Evolutionary conservation across 1,140 invertebrate species (phyloP), one percentile per base, ranked within the genome.

Genomic region (Nymphalis io): DNA sequence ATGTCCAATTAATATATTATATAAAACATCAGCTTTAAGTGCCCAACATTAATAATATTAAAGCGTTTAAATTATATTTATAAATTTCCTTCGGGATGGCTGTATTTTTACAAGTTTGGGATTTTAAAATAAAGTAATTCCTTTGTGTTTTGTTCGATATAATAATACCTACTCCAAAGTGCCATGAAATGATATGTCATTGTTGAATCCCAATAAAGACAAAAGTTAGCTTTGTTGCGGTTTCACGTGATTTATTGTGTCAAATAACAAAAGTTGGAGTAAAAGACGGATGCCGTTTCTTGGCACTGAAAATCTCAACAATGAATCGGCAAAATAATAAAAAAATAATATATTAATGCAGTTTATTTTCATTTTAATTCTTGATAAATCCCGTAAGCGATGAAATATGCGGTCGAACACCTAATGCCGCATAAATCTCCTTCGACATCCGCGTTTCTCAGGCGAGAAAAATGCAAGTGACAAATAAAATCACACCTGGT

Each of bases 391-490:
- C 42, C 61, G 57, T 69, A 68, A 73, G 27, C n/a, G 20, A 39
- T 65, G 61, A 73, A 68, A 60, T 68, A 73, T 69, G 71, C 62
- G 27, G 71, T 68, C 61, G 57, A 46, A 68, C 62, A 62, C 33
- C 40, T 67, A 33, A 66, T 71, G 63, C 20, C 53, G 60, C 55
- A 66, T 72, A 68, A 74, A 74, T 71, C 72, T 53, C 62, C 15
- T 40, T 48, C 27, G 42, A 72, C 38, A 74, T 76, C 72, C 75
- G 75, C 72, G 67, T 76, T 70, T 72, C 61, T 68, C 33, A 69
- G 40, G 61, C 63, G 68, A 73, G 72, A 76, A 76, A 73, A 73
- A 73, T 68, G 67, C 58, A 70, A 65, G 64, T 68, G 66, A 64
- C 57, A 68, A 71, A 76, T 73, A 68, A 65, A 64, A 68, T 70